Evolutionary conservation across 2,113 vertebrate species (phyloP).

Genomic region (Symphodus melops): DNA sequence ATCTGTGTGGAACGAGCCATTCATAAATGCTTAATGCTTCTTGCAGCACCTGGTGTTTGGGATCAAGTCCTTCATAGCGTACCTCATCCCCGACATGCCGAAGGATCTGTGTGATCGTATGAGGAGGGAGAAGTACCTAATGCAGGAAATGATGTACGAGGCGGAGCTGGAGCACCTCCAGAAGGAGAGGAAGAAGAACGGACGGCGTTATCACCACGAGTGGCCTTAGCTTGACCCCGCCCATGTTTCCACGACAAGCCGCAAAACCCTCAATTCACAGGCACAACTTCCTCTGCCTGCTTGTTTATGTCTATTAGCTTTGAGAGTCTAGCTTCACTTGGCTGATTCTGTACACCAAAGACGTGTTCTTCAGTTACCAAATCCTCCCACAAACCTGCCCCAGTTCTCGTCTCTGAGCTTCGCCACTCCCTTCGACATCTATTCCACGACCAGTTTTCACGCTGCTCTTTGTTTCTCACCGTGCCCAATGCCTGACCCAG

Average conservation of each 20-base stretch:
- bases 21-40: constrained; percentile 50
- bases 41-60: constrained; percentile 96
- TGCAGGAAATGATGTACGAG: constrained; percentile 99
- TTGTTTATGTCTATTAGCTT: constrained; percentile 58
- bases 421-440: constrained; percentile 49
- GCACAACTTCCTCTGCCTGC: constrained; percentile 48
- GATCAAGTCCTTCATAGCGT: constrained; percentile 98
- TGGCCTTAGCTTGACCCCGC: constrained; percentile 90
- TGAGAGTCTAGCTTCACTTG: constrained; percentile 46
- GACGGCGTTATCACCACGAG: constrained; percentile 95
- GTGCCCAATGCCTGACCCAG: constrained; percentile 24
- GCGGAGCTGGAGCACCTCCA: constrained; percentile 96
- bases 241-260: constrained; percentile 21
- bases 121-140: constrained; percentile 98
- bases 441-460: constrained; percentile 25
- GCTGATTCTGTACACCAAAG: constrained; percentile 80
- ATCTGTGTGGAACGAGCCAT: constrained; percentile 16
- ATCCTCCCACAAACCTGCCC: constrained; percentile 19
- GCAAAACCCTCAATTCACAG: constrained; percentile 47
- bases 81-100: constrained; percentile 98
- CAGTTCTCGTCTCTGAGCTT: constrained; percentile 32
- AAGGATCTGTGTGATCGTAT: constrained; percentile 97
- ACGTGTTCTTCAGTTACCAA: constrained; percentile 51
- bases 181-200: constrained; percentile 93
- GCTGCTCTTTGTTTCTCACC: constrained; percentile 21